These are phyloP conservation scores for Chiroxiphia lanceolata DNA, from an alignment of 2,797 vertebrate genomes.

Conservation along the genomic window DNA sequence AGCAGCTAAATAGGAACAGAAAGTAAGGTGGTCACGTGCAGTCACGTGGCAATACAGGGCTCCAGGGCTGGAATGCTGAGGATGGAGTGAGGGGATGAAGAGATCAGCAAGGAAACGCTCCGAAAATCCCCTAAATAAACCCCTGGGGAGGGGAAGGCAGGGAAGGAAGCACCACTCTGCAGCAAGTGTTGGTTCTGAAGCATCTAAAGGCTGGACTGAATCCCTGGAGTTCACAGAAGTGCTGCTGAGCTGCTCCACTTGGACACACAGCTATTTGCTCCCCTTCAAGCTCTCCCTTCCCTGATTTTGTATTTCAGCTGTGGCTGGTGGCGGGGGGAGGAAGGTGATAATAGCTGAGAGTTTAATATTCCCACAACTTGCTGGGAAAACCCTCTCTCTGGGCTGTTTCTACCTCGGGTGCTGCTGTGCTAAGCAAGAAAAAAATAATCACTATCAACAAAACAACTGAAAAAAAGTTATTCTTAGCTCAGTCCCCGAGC, in stretches of 20 bases:
- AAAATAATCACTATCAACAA: background rate
- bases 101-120: background rate
- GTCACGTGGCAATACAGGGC: background rate
- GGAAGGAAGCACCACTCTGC: background rate
- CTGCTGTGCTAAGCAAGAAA: background rate
- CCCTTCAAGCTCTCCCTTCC: background rate
- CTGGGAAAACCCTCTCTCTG: background rate
- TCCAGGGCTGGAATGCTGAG: background rate
- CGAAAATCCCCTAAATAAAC: background rate
- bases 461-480: conserved; percentile 46
- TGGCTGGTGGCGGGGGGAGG: background rate
- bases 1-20: background rate
- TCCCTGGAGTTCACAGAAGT: background rate
- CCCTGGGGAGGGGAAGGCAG: background rate
- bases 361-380: background rate
- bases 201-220: background rate
- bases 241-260: background rate
- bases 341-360: background rate
- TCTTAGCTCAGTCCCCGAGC: conserved; percentile 49
- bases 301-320: background rate
- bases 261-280: background rate
- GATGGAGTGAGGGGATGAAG: background rate
- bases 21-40: background rate
- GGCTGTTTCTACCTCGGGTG: background rate
- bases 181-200: background rate